Percentiles rank a stretch among this genome's conserved stretches.
Evolutionary conservation across 2,888 invertebrate genomes (phyloP).

Genomic region (Hydraecia micacea): DNA sequence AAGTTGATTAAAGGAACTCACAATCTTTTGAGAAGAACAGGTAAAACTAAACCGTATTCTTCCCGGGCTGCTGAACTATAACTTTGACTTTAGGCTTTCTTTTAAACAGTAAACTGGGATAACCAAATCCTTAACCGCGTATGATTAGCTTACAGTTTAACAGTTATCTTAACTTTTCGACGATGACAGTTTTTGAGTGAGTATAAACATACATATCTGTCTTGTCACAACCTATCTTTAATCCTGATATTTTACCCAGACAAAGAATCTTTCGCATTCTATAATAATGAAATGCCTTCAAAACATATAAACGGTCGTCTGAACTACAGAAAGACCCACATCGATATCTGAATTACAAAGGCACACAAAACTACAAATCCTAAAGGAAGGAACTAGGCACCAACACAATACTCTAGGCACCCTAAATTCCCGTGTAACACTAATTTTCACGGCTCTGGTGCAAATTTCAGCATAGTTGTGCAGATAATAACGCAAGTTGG

Average conservation of each 20-base stretch:
- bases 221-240: not conserved
- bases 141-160: not conserved
- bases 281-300: too few species aligned
- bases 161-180: not conserved
- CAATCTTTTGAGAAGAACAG: not conserved
- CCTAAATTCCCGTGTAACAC: slow-evolving; percentile 49
- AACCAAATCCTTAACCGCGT: not conserved
- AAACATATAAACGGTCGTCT: not conserved
- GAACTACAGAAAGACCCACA: too few species aligned
- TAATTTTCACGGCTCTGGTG: slow-evolving; percentile 49
- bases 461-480: slow-evolving; percentile 60
- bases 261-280: not conserved
- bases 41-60: not conserved
- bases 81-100: not conserved
- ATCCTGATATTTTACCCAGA: not conserved
- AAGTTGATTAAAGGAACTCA: not conserved
- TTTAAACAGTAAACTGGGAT: not conserved
- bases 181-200: not conserved
- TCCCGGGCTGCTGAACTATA: not conserved
- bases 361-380: slow-evolving; percentile 7
- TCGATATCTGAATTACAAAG: not conserved
- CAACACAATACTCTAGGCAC: slow-evolving; percentile 29
- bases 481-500: slow-evolving; percentile 51
- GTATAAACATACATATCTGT: not conserved
- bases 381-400: not conserved